Conservation (phyloP, 2,113 vertebrate genomes). For the Datnioides undecimradiatus region DNA sequence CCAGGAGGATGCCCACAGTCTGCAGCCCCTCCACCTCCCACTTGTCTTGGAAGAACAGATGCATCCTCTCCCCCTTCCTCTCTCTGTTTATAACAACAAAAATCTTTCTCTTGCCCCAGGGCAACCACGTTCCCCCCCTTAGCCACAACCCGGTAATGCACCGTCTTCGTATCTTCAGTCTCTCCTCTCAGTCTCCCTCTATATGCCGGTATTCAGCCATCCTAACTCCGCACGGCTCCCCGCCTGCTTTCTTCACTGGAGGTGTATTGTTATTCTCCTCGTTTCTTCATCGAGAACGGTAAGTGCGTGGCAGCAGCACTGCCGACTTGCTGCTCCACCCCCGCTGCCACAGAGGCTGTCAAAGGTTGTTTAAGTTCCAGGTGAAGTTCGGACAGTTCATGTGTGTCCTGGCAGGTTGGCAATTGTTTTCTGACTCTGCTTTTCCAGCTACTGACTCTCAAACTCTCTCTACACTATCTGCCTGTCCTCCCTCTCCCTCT, state of each 20-base stretch:
- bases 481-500: constrained; percentile 58
- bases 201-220: constrained; percentile 70
- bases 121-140: constrained; percentile 42
- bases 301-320: constrained; percentile 58
- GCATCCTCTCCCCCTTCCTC: constrained; percentile 69
- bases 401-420: constrained; percentile 58
- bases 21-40: constrained; percentile 88
- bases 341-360: constrained; percentile 59
- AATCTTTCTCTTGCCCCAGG: constrained; percentile 47
- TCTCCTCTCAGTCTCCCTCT: constrained; percentile 73
- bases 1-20: constrained; percentile 86
- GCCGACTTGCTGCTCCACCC: constrained; percentile 59
- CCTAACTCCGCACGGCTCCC: constrained; percentile 55
- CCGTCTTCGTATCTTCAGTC: constrained; percentile 48
- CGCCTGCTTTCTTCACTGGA: constrained; percentile 47
- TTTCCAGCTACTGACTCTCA: constrained; percentile 61
- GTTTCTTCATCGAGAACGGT: constrained; percentile 63
- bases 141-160: constrained; percentile 57
- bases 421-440: constrained; percentile 63
- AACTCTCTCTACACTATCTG: constrained; percentile 57
- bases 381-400: constrained; percentile 71
- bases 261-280: constrained; percentile 74
- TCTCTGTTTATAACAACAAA: constrained; percentile 48
- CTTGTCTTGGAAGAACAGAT: constrained; percentile 82
- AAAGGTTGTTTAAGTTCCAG: constrained; percentile 72